Evolutionary conservation across 2,113 vertebrate species (phyloP).

Genomic region (Lutjanus erythropterus): DNA sequence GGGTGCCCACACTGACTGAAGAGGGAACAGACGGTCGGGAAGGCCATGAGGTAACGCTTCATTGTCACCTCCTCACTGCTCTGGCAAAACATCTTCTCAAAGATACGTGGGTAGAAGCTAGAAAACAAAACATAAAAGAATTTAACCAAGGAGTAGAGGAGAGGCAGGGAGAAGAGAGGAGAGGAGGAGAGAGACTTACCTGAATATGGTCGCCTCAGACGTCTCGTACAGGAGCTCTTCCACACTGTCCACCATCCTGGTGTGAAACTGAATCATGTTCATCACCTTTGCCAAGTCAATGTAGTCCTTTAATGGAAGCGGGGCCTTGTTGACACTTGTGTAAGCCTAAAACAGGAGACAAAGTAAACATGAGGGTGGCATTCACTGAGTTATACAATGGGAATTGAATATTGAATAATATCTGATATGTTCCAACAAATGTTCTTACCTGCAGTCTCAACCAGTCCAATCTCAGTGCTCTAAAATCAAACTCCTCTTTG

Average conservation of each 20-base stretch:
- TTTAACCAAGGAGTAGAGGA: neutral
- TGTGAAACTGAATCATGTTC: slow-evolving; percentile 94
- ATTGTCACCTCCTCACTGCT: slow-evolving; percentile 87
- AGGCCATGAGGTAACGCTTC: slow-evolving; percentile 89
- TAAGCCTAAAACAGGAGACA: slow-evolving; percentile 84
- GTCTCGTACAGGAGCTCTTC: slow-evolving; percentile 88
- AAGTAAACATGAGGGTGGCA: neutral
- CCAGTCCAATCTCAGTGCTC: slow-evolving; percentile 92
- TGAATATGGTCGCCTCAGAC: slow-evolving; percentile 90
- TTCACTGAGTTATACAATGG: neutral
- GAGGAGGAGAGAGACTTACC: slow-evolving; percentile 80
- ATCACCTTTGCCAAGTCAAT: slow-evolving; percentile 90
- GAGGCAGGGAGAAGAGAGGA: neutral
- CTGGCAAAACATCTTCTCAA: slow-evolving; percentile 91
- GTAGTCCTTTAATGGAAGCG: slow-evolving; percentile 87
- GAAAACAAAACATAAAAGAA: neutral
- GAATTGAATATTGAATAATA: neutral
- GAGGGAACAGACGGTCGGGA: slow-evolving; percentile 88
- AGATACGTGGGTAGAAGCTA: slow-evolving; percentile 88
- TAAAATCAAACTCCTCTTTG: slow-evolving; percentile 90
- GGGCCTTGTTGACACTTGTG: slow-evolving; percentile 90
- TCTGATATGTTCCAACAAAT: neutral
- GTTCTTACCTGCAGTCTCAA: slow-evolving; percentile 90
- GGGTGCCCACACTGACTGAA: slow-evolving; percentile 87
- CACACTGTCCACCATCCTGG: slow-evolving; percentile 89